Base-by-base conservation (phyloP, 2,797 vertebrate species). In the Momotus momota region DNA sequence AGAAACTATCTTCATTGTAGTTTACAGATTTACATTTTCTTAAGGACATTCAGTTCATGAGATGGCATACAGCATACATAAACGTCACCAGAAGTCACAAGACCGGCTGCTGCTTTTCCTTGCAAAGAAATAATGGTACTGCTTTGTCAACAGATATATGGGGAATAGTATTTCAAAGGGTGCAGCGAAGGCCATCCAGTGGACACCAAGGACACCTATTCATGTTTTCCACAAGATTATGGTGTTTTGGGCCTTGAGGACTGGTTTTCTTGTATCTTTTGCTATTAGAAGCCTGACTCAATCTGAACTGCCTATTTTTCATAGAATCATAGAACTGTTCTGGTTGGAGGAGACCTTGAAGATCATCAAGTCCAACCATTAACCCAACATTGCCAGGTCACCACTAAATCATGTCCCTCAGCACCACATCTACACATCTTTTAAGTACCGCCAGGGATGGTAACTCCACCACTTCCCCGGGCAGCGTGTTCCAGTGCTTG, bases 1-100 rank as follows among this genome's bases (percentile, higher is more conserved):
- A 93, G 80, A 96, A 90, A 52, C 45, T 35, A 45, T 94, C 49
- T 91, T 90, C 82, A 51, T 95, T 92, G 69, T 23, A 49, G 40
- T 88, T 92, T 77, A 61, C 25, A 71, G 54, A 85, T 75, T 72
- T 80, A 49, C 52, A 51, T 88, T 87, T 94, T 88, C 45, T 51
- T 88, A 72, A 82, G 88, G 62, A 55, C 66, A 16, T 18, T 16
- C 27, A 69, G 48, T 84, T 91, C 41, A 29, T 85, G 62, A 78
- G 60, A 23, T 71, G 43, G 69, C 83, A 74, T 74, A 43, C 23
- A 48, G 33, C 49, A 40, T 46, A 61, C 17, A 45, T 38, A 23
- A 45, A 38, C n/a, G 81, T 20, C 25, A 66, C 31, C 21, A 45
- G 67, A 88, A 58, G 46, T 79, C 54, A 40, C 29, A 57, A 29